These are phyloP conservation scores for Drosophila sp. DNA, from an alignment of 1,140 invertebrate species.

Conservation along the genomic window DNA sequence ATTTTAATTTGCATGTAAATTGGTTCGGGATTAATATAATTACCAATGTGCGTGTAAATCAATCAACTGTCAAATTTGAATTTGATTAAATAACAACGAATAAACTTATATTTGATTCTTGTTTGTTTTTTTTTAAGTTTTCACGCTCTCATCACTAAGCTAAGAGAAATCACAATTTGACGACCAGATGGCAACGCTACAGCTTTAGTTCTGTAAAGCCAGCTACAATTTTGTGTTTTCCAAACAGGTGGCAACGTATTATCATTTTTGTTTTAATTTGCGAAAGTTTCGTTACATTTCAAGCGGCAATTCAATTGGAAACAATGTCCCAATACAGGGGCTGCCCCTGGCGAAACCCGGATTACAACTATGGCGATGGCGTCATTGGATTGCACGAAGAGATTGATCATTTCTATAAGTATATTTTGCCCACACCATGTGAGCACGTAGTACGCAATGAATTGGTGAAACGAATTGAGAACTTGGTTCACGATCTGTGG, in stretches of 20 bases:
- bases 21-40: too few species aligned
- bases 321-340: constrained; percentile 92
- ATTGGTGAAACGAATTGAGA: constrained; percentile 93
- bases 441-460: constrained; percentile 93
- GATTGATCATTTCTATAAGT: constrained; percentile 96
- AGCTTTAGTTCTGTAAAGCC: neutral
- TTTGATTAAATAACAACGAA: too few species aligned
- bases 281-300: neutral
- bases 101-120: too few species aligned
- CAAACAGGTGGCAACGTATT: constrained; percentile 5
- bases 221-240: too few species aligned
- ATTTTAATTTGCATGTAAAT: too few species aligned
- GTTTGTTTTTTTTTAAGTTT: neutral
- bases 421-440: constrained; percentile 95
- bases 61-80: too few species aligned
- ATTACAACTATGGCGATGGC: constrained; percentile 89
- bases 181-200: neutral
- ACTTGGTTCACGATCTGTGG: constrained; percentile 93
- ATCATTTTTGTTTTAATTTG: constrained; percentile 9
- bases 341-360: constrained; percentile 92
- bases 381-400: constrained; percentile 95
- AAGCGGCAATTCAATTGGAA: neutral
- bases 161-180: neutral
- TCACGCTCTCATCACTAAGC: neutral
- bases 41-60: too few species aligned